Base-by-base conservation (phyloP, 2,888 invertebrate genomes). In the Eristalis pertinax region DNA sequence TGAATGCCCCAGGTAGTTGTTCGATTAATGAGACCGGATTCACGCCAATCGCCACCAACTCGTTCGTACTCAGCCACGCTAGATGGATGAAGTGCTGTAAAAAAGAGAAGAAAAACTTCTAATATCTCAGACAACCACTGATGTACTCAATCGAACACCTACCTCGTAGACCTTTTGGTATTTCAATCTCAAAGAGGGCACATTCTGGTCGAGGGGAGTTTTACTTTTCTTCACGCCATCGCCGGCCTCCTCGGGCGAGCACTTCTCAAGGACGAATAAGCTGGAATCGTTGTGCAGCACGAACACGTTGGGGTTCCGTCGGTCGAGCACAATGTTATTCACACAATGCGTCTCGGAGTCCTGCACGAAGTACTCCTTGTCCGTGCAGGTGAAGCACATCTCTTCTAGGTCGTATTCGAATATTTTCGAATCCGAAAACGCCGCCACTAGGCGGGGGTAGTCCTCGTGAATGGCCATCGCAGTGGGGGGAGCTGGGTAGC, bases 361-460 rank as follows among this genome's bases (percentile, higher is more conserved):
- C 24, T 92, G 91, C 32, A 93, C 92, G 89, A 94, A 94, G 72
- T 95, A 91, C 8, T 93, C 91, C 24, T 94, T 94, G 2, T 90
- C 89, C 8, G 91, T 90, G 70, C 94, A 92, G 0, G 96, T 95
- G 90, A 96, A 96, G 89, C 94, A 94, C 90, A 94, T 95, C 62
- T 94, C 93, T 4, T 91, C 90, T n/a, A 97, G 91, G 91, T 95
- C 95, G 91, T 96, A 98, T 92, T 98, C 97, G 58, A 96, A 93
- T 82, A 98, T 94, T 96, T 95, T 96, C 90, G 96, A 96, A 93
- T 98, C 96, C 0, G 97, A 94, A 93, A 97, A 98, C 2, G 95
- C 95, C 11, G 96, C 94, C 41, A 97, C 94, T 8, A 98, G 92
- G 62, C 94, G 94, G 5, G 95, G 94, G 1, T 93, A 93, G 10